Evolutionary conservation across 1,140 invertebrate genomes (phyloP).

Genomic region (Hyles euphorbiae): DNA sequence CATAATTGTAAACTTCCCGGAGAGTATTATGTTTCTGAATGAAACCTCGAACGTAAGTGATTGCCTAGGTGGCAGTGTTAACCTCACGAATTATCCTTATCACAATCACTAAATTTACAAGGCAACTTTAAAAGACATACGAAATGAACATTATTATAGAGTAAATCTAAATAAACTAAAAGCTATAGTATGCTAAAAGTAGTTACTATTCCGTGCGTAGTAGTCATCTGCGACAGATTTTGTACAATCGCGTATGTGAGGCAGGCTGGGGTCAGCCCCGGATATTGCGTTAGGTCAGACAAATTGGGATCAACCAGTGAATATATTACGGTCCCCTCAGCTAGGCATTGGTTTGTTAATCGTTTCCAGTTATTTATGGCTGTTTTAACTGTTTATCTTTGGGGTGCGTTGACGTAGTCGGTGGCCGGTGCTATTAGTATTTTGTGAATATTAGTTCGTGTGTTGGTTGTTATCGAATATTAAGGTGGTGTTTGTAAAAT

Average conservation of each 20-base stretch:
- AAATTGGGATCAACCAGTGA: constrained; percentile 69
- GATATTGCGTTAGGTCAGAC: constrained; percentile 70
- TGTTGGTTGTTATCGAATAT: not conserved
- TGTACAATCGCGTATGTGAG: constrained; percentile 22
- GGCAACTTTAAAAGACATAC: no score
- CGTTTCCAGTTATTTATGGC: constrained; percentile 65
- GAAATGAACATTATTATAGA: no score
- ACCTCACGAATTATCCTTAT: no score
- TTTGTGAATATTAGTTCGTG: not conserved
- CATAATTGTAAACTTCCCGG: no score
- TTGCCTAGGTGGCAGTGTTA: no score
- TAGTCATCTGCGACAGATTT: constrained; percentile 3
- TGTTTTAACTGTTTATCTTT: constrained; percentile 50
- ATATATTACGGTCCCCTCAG: constrained; percentile 65
- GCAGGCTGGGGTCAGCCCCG: constrained; percentile 31
- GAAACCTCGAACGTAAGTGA: no score
- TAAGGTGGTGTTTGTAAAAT: no score
- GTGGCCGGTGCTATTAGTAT: constrained; percentile 5
- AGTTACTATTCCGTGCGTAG: not conserved
- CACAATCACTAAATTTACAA: no score
- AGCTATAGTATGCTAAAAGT: no score
- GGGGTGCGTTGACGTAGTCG: constrained; percentile 26
- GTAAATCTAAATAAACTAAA: no score
- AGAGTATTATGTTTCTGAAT: no score
- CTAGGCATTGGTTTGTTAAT: constrained; percentile 68